Conservation (phyloP, 2,113 vertebrate genomes). For the Chamaea fasciata region DNA sequence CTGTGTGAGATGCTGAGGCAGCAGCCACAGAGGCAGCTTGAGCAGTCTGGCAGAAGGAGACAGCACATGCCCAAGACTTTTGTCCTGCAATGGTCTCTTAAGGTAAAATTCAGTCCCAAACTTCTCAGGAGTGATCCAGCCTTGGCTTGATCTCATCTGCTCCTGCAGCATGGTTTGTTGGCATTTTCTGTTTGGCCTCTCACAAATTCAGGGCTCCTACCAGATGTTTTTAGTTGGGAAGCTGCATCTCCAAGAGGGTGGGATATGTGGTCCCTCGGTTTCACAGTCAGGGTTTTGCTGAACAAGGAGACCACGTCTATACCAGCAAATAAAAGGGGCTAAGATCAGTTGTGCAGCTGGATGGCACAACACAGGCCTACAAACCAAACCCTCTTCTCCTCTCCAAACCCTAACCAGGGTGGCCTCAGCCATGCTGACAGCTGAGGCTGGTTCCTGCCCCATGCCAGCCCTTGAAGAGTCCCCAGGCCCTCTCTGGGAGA, state of each 20-base stretch:
- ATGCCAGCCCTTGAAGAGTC: not conserved
- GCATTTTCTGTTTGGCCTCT: not conserved
- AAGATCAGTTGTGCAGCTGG: not conserved
- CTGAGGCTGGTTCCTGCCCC: not conserved
- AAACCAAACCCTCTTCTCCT: not conserved
- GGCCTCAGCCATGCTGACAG: not conserved
- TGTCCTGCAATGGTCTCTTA: not conserved
- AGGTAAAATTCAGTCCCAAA: not conserved
- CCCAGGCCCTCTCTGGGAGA: not conserved
- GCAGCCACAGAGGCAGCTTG: not conserved
- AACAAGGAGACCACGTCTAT: not conserved
- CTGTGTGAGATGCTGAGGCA: not conserved
- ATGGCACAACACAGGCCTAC: not conserved
- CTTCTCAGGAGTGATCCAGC: not conserved
- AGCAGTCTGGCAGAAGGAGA: not conserved
- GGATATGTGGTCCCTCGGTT: not conserved
- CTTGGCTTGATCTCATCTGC: not conserved
- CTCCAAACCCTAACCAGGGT: not conserved
- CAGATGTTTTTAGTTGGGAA: not conserved
- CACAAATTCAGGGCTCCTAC: rapidly evolving
- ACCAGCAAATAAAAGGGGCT: not conserved
- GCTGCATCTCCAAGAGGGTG: not conserved
- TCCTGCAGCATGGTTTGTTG: not conserved
- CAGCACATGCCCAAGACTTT: not conserved
- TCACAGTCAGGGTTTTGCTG: not conserved